phyloP scores from a whole-genome alignment of 2,888 invertebrate species.

The Brachypalpus laphriformis region DNA sequence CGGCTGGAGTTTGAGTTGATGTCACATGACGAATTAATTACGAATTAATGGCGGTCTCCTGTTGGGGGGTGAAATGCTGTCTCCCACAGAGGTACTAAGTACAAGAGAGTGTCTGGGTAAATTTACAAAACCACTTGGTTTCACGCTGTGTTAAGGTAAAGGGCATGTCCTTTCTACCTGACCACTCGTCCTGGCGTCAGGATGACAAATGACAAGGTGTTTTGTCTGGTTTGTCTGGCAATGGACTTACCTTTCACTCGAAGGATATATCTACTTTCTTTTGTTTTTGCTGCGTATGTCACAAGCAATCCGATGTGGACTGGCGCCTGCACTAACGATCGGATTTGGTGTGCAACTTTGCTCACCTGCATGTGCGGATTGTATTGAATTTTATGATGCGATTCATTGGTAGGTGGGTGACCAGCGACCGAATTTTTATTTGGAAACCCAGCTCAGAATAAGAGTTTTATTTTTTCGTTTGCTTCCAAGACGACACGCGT shows the following conservation, averaged over 20 bases:
- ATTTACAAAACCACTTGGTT: conserved; percentile 57
- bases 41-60: conserved; percentile 59
- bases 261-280: conserved; percentile 54
- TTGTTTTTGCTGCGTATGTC: conserved; percentile 16
- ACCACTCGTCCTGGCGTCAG: conserved; percentile 65
- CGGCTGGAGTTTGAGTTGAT: conserved; percentile 9
- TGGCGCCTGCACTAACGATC: conserved; percentile 70
- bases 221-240: conserved; percentile 64
- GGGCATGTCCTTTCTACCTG: conserved; percentile 36
- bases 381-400: conserved; percentile 70
- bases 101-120: conserved; percentile 39
- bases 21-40: conserved; percentile 72
- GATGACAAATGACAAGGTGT: conserved; percentile 66
- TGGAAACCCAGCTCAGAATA: background rate
- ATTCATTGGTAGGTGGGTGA: conserved; percentile 48
- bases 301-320: conserved; percentile 56
- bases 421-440: conserved; percentile 29
- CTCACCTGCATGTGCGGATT: conserved; percentile 33
- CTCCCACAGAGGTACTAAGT: conserved; percentile 61
- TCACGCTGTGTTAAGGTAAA: conserved; percentile 55
- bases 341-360: conserved; percentile 49
- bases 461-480: conserved; percentile 13
- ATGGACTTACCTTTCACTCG: conserved; percentile 48
- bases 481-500: conserved; percentile 52
- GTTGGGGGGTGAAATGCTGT: conserved; percentile 51